Evolutionary conservation across 2,113 vertebrate genomes (phyloP).

Genomic region (Dascyllus trimaculatus): DNA sequence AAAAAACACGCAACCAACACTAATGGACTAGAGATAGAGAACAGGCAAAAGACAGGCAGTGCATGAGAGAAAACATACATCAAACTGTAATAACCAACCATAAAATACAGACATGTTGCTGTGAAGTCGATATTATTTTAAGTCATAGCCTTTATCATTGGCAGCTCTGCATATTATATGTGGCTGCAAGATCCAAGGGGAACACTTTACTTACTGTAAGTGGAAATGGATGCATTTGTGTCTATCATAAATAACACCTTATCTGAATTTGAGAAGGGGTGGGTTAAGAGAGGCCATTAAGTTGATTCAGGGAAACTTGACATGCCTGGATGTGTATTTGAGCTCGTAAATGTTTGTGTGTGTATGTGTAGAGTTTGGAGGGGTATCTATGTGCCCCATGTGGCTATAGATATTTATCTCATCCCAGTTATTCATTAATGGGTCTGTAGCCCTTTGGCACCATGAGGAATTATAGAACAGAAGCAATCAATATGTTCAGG

Average conservation of each 20-base stretch:
- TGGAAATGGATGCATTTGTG: not conserved
- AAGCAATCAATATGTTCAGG: slow-evolving; percentile 58
- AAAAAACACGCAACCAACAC: not conserved
- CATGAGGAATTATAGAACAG: slow-evolving; percentile 57
- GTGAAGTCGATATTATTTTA: slow-evolving; percentile 18
- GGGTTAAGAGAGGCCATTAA: slow-evolving; percentile 8
- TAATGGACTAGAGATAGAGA: not conserved
- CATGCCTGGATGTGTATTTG: not conserved
- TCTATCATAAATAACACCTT: not conserved
- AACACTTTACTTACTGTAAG: slow-evolving; percentile 5
- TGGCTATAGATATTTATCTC: slow-evolving; percentile 61
- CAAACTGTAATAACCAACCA: slow-evolving; percentile 9
- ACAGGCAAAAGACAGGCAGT: not conserved
- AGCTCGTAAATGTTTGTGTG: slow-evolving; percentile 2
- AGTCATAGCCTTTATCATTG: not conserved
- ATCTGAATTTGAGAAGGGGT: slow-evolving; percentile 7
- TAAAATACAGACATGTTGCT: slow-evolving; percentile 25
- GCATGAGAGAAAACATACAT: slow-evolving; percentile 7
- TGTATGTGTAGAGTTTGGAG: not conserved
- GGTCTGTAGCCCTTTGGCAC: slow-evolving; percentile 63
- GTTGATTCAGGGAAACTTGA: slow-evolving; percentile 23
- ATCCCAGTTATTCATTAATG: slow-evolving; percentile 64
- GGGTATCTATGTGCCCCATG: slow-evolving; percentile 28
- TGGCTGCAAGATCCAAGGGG: not conserved
- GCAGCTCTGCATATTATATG: not conserved